These are phyloP conservation scores for Agriopis aurantiaria DNA, from an alignment of 2,888 invertebrate species.

Conservation along the genomic window DNA sequence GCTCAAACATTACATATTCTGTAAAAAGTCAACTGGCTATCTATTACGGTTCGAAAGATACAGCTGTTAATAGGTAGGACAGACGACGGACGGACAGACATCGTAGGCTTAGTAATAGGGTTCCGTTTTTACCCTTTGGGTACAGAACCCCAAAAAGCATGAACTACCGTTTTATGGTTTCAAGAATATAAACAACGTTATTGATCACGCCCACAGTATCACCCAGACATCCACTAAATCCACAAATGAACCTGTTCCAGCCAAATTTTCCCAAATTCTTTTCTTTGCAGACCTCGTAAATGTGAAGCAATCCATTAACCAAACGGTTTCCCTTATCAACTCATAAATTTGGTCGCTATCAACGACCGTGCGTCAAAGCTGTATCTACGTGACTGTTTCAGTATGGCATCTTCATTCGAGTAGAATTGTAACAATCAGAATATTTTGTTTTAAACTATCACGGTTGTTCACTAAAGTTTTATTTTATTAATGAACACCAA, in stretches of 20 bases:
- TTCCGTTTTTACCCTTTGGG: no score
- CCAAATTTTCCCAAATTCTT: slow-evolving; percentile 42
- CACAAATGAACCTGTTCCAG: slow-evolving; percentile 40
- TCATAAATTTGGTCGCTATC: slow-evolving; percentile 73
- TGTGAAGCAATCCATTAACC: slow-evolving; percentile 72
- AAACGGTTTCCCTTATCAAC: slow-evolving; percentile 71
- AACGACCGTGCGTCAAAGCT: slow-evolving; percentile 60
- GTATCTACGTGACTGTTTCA: slow-evolving; percentile 33
- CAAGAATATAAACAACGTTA: slow-evolving; percentile 5
- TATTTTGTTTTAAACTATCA: no score
- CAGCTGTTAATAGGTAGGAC: no score
- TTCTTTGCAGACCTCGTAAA: slow-evolving; percentile 42
- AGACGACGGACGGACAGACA: no score
- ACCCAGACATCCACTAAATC: slow-evolving; percentile 32
- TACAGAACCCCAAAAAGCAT: background rate
- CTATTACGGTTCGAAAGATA: no score
- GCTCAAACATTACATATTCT: no score
- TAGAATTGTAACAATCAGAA: background rate
- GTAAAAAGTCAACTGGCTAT: no score
- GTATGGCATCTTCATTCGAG: slow-evolving; percentile 11
- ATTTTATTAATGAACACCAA: no score
- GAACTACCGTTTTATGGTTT: background rate
- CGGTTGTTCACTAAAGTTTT: no score
- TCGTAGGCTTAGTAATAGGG: no score
- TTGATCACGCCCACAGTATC: slow-evolving; percentile 6